Conservation (phyloP, 1,140 invertebrate genomes). For the Anadara kagoshimensis region DNA sequence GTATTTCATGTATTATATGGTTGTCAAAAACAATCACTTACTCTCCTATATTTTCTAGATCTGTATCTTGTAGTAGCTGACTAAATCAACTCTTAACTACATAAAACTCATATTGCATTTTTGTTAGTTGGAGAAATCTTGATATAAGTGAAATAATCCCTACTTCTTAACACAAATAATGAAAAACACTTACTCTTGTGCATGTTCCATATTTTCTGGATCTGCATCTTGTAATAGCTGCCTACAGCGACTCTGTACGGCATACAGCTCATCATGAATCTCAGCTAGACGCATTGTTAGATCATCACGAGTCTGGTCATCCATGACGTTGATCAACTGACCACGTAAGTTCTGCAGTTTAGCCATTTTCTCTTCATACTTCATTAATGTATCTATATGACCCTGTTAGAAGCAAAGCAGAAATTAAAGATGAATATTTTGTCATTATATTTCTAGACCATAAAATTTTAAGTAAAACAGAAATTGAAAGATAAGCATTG, state of each 20-base stretch:
- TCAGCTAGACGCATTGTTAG: constrained; percentile 32
- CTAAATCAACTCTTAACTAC: constrained; percentile 11
- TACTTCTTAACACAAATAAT: too few relatives aligned
- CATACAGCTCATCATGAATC: constrained; percentile 29
- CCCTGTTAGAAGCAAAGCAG: too few relatives aligned
- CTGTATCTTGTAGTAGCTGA: constrained; percentile 10
- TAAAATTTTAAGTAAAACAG: too few relatives aligned
- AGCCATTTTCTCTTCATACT: constrained; percentile 26
- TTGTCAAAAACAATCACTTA: too few relatives aligned
- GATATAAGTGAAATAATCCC: too few relatives aligned
- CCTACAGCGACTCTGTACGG: constrained; percentile 34
- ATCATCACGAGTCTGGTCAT: constrained; percentile 19
- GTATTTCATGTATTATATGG: too few relatives aligned
- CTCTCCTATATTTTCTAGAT: not conserved
- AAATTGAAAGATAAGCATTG: too few relatives aligned
- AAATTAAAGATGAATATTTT: too few relatives aligned
- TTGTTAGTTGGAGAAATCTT: too few relatives aligned
- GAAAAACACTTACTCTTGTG: constrained; percentile 26
- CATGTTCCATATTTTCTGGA: constrained; percentile 16
- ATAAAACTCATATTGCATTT: too few relatives aligned
- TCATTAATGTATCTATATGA: constrained; percentile 15
- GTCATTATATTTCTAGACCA: too few relatives aligned
- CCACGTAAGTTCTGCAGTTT: constrained; percentile 30
- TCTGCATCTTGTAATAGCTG: constrained; percentile 30
- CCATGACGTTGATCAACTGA: constrained; percentile 24